Base-by-base conservation (phyloP, 2,797 vertebrate species). In the Hipposideros larvatus region DNA sequence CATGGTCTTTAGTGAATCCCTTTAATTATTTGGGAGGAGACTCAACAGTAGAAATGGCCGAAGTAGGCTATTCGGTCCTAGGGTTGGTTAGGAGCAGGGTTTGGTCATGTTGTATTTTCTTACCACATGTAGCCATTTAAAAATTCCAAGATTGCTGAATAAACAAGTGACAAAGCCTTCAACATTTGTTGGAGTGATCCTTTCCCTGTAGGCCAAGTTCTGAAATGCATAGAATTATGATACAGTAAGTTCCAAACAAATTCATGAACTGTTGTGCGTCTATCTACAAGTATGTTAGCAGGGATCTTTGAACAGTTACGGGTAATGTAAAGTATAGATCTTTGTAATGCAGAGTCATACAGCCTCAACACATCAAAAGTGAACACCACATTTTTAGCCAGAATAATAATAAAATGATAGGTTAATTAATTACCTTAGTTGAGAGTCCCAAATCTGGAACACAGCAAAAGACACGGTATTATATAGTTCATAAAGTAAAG, bases 341-440 rank as follows among this genome's bases (percentile, higher is more conserved):
- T 91, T 93, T 79, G 74, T 37, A 34, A 86, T 93, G 24, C 48
- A 87, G 59, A 70, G 7, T 91, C 43, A 28, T 10, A 51, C 10
- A 66, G 19, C 63, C 86, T 89, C 86, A 55, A 41, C 55, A 77
- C 24, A 22, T 84, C 59, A 22, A 48, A 84, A 78, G 28, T 26
- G 24, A 37, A 41, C 14, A 53, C 43, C 51, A 63, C 48, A 84
- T 55, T 53, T 73, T 94, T 88, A 90, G 19, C 55, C 31, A 34
- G 13, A 78, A 70, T 84, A 85, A 89, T 82, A 95, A 87, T 73
- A 73, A 92, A 92, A 70, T 87, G 68, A 87, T 55, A 77, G 19
- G 13, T 71, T 53, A 80, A 61, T 68, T 63, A 53, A 34, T 46
- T 93, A 63, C 4, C 31, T 63, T 77, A 55, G 51, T 80, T 85